Evolutionary conservation across 2,888 invertebrate species (phyloP).

Genomic region (Corythucha ciliata): DNA sequence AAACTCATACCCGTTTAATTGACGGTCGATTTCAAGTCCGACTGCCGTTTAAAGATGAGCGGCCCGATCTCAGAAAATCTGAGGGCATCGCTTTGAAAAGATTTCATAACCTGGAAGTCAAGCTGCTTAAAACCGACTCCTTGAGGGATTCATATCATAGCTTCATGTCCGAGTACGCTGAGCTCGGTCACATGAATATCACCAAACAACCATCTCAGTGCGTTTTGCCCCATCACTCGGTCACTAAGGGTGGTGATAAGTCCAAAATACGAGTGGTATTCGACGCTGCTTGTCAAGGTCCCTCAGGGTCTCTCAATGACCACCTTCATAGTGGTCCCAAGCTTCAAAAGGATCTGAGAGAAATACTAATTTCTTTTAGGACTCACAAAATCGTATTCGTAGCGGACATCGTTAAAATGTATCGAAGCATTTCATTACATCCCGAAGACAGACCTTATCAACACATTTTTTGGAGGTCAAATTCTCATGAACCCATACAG

Average conservation of each 20-base stretch:
- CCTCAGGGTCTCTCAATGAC: slow-evolving; percentile 12
- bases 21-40: slow-evolving; percentile 20
- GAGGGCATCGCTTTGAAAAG: slow-evolving; percentile 8
- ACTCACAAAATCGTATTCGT: not conserved
- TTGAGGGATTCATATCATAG: slow-evolving; percentile 21
- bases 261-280: not conserved
- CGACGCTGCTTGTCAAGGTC: no score
- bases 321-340: slow-evolving; percentile 5
- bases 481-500: not conserved
- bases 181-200: slow-evolving; percentile 33
- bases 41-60: slow-evolving; percentile 11
- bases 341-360: slow-evolving; percentile 1
- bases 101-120: slow-evolving; percentile 20
- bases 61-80: slow-evolving; percentile 14
- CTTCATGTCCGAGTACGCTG: slow-evolving; percentile 32
- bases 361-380: not conserved
- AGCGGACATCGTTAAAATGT: slow-evolving; percentile 10
- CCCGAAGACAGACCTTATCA: not conserved
- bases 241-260: not conserved
- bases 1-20: slow-evolving; percentile 6
- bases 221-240: not conserved
- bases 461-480: not conserved
- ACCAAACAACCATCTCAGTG: not conserved
- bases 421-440: not conserved
- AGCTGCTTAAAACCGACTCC: not conserved